Conservation (phyloP, 1,140 invertebrate genomes). For the Caligus rogercresseyi region DNA sequence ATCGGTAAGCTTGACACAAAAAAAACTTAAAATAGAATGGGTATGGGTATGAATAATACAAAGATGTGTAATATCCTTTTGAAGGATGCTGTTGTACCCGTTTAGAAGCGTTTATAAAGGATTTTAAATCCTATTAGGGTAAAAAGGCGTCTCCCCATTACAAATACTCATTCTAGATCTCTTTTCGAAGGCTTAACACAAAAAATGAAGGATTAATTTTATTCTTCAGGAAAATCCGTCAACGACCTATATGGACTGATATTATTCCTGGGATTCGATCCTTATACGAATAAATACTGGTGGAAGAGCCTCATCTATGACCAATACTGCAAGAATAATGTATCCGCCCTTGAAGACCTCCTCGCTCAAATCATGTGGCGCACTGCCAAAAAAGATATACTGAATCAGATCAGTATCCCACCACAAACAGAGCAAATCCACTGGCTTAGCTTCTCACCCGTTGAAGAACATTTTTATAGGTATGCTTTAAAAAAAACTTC, state of each 20-base stretch:
- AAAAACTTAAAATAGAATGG: neutral
- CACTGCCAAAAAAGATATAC: constrained; percentile 44
- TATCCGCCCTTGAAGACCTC: constrained; percentile 34
- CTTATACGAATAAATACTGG: constrained; percentile 36
- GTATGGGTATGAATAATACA: no score
- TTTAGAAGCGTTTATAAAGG: no score
- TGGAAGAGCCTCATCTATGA: constrained; percentile 39
- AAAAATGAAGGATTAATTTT: no score
- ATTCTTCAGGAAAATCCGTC: constrained; percentile 5
- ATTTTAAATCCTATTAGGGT: no score
- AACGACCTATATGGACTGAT: constrained; percentile 48
- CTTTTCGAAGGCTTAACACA: no score
- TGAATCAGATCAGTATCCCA: constrained; percentile 36
- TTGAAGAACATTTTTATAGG: constrained; percentile 40
- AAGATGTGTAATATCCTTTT: no score
- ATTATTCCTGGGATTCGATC: constrained; percentile 44
- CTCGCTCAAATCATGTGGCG: constrained; percentile 49
- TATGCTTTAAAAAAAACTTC: neutral
- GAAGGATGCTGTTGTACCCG: no score
- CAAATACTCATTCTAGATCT: no score
- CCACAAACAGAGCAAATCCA: constrained; percentile 32
- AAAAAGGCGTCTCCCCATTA: no score
- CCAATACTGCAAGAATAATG: constrained; percentile 35
- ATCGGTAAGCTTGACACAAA: constrained; percentile 27
- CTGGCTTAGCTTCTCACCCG: constrained; percentile 38